Evolutionary conservation across 2,113 vertebrate species (phyloP).

Genomic region (Anolis sagrei): DNA sequence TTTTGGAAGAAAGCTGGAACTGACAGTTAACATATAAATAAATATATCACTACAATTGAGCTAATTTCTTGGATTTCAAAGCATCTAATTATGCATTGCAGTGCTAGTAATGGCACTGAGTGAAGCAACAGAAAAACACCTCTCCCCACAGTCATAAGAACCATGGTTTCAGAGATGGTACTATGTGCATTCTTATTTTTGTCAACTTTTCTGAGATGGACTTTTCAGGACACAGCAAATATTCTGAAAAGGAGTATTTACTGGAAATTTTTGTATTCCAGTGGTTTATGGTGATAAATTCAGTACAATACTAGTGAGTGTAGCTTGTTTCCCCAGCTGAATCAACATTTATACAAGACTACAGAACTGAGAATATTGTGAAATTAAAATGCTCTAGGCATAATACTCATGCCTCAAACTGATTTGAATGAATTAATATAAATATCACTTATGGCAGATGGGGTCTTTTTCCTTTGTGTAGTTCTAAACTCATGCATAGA

Average conservation of each 20-base stretch:
- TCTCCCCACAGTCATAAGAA: neutral
- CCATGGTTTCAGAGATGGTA: neutral
- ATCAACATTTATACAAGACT: neutral
- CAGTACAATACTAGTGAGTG: neutral
- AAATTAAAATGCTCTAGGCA: neutral
- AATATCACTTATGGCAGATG: slow-evolving; percentile 46
- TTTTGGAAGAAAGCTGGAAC: neutral
- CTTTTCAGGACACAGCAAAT: too few species aligned
- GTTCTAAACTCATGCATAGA: slow-evolving; percentile 26
- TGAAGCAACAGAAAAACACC: neutral
- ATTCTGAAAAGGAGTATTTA: too few species aligned
- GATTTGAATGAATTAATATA: slow-evolving; percentile 14
- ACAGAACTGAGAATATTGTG: neutral
- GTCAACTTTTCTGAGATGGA: too few species aligned
- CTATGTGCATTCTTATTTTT: neutral
- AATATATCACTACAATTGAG: neutral
- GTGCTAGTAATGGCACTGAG: neutral
- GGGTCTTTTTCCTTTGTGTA: slow-evolving; percentile 51
- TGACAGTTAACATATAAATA: too few species aligned
- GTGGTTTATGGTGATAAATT: neutral
- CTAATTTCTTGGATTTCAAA: neutral
- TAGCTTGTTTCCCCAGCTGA: neutral
- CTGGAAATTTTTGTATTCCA: too few species aligned
- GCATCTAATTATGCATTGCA: neutral
- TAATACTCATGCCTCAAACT: neutral